Conservation (phyloP, 2,113 vertebrate species). For the Lethenteron camtschaticum region DNA sequence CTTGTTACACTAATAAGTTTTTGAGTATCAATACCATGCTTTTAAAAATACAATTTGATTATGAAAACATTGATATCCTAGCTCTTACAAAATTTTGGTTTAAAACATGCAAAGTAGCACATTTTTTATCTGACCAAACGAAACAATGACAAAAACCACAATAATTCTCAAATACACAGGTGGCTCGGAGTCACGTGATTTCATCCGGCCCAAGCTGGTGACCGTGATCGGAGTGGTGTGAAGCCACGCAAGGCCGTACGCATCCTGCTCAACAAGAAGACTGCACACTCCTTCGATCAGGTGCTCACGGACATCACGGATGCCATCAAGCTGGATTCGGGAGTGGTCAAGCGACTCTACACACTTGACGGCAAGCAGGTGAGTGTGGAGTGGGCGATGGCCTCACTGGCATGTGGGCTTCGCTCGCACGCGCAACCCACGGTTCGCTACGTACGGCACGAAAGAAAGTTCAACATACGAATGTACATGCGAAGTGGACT, state of each 20-base stretch:
- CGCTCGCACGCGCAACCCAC: not conserved
- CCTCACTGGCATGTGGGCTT: not conserved
- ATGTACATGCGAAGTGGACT: no score
- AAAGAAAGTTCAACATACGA: no score
- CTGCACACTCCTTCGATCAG: constrained; percentile 88
- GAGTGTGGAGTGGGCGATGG: constrained; percentile 12
- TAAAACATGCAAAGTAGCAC: no score
- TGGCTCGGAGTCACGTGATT: constrained; percentile 29
- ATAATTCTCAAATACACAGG: not conserved
- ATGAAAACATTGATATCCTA: no score
- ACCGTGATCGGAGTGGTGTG: constrained; percentile 89
- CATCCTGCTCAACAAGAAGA: constrained; percentile 92
- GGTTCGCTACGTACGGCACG: no score
- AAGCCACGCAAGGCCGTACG: constrained; percentile 87
- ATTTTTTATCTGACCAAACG: no score
- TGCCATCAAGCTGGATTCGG: constrained; percentile 88
- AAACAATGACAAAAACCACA: no score
- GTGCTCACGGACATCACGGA: constrained; percentile 91
- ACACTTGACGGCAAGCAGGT: constrained; percentile 92
- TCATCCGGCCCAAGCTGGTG: constrained; percentile 86
- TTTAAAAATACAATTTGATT: no score
- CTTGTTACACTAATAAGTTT: no score
- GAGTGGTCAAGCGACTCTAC: constrained; percentile 72
- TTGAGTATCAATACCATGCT: no score
- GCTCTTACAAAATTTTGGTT: no score